Evolutionary conservation across 2,888 invertebrate species (phyloP), one percentile per base, ranked within the genome.

Genomic region (Auanema sp.): DNA sequence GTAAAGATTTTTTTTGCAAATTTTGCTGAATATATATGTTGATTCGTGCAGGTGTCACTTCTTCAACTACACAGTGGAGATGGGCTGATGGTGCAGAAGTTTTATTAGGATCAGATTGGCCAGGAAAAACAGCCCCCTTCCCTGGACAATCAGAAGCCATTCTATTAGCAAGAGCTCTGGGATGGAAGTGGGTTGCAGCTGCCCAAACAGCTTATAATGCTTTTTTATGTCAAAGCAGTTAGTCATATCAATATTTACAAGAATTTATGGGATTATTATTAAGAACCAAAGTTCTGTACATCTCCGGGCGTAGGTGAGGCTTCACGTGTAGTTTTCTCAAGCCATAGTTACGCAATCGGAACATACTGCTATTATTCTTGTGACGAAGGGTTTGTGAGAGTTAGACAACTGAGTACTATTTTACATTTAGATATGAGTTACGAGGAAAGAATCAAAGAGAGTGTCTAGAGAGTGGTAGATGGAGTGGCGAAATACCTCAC

Each of bases 231-330:
- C 76, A 76, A 51, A 72, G 72, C 43, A 79, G 75, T 73, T n/a
- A 24, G 61, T 55, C 40, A 14, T n/a, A 16, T n/a, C 21, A 6
- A 16, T 4, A 40, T 3, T 16, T 40, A 16, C 55, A 2, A 55
- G 12, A 55, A 33, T 6, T 16, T n/a, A 50, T 50, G 18, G 18
- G 18, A 50, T 12, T 5, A 8, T 6, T 12, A 33, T 69, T 53
- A 56, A 71, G 71, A 79, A 56, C 79, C 79, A 2, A 79, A 79
- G 49, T 79, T 76, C 62, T 79, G 79, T 60, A 76, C 78, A 16
- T 75, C 74, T 24, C 79, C 79, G 0, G 79, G 79, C 0, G 77
- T 79, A 0, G 74, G 76, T 14, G 78, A 72, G 33, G 72, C 75
- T 8, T 72, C 76, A 5, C 66, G 73, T 43, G 79, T 79, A 3